Base-by-base conservation (phyloP, 2,797 vertebrate genomes). In the Craterocephalus amniculus region DNA sequence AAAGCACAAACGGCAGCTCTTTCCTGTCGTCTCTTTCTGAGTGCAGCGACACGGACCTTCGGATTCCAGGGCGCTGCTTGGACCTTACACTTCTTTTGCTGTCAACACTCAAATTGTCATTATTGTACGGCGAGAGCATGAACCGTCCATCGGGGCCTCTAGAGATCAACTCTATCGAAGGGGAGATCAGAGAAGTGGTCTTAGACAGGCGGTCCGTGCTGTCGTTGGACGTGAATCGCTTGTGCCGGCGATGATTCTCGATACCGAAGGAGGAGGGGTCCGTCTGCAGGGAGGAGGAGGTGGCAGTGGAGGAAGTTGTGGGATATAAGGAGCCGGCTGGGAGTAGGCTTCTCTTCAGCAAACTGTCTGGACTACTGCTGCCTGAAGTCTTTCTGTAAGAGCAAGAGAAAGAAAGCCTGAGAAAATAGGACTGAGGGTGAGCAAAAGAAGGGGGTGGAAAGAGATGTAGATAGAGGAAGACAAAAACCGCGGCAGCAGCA, bases 121-220 rank as follows among this genome's bases (percentile, higher is more conserved):
- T 65, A 58, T 89, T 82, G 57, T 74, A 87, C 0, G 51, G 38
- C 20, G 81, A 70, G 48, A 95, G 84, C 31, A 93, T 75, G 16
- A 99, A 99, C 22, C 96, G 95, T 0, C 97, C 97, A 1, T 99
- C 97, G 0, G 96, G 95, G n/a, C 96, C 96, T 0, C 97, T 91
- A 58, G 93, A 92, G 83, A 99, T 99, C 43, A 95, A 86, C 76
- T 99, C 96, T 67, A 99, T 87, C 0, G 94, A 87, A 16, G 94
- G 75, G 0, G 80, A 83, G 59, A 83, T 49, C 0, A 81, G 84
- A 58, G 83, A 77, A 12, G 61, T 72, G 74, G 93, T 74, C 84
- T 88, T 6, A 10, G 77, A 79, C 2, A 92, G 80, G 5, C 87
- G 86, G 70, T 87, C 94, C 80, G 93, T 92, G 70, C 60, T 92